Evolutionary conservation across 2,888 invertebrate species (phyloP).

Genomic region (Acronicta aceris): DNA sequence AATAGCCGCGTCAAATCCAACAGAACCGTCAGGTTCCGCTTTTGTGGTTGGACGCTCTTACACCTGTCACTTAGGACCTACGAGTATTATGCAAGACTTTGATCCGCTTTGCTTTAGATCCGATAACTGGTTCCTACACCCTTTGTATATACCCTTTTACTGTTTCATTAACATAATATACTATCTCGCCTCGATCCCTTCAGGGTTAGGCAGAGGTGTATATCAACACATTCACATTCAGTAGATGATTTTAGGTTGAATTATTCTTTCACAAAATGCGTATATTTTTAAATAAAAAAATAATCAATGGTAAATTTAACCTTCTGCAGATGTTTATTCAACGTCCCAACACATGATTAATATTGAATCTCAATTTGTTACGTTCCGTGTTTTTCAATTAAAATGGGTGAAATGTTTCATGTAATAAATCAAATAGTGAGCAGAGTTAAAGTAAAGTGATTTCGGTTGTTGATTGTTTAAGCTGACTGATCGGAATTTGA

Average conservation of each 20-base stretch:
- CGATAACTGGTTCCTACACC: background rate
- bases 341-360: constrained; percentile 20
- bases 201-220: too few species aligned
- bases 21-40: background rate
- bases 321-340: constrained; percentile 22
- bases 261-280: too few species aligned
- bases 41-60: constrained; percentile 16
- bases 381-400: constrained; percentile 47
- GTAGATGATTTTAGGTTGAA: too few species aligned
- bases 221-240: too few species aligned
- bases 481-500: too few species aligned
- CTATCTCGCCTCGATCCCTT: too few species aligned
- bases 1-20: constrained; percentile 4
- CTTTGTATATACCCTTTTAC: background rate
- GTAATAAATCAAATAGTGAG: constrained; percentile 40
- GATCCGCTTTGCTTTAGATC: constrained; percentile 3
- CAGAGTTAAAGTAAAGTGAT: constrained; percentile 26
- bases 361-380: constrained; percentile 53
- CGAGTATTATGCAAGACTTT: constrained; percentile 17
- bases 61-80: constrained; percentile 13
- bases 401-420: constrained; percentile 38
- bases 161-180: too few species aligned
- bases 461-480: constrained; percentile 22
- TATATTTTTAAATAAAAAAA: too few species aligned
- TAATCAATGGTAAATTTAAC: too few species aligned